A percentile compares a stretch with the other conserved stretches of the same genome.
phyloP scores from a whole-genome alignment of 2,113 vertebrate species.

The Alaudala cheleensis region DNA sequence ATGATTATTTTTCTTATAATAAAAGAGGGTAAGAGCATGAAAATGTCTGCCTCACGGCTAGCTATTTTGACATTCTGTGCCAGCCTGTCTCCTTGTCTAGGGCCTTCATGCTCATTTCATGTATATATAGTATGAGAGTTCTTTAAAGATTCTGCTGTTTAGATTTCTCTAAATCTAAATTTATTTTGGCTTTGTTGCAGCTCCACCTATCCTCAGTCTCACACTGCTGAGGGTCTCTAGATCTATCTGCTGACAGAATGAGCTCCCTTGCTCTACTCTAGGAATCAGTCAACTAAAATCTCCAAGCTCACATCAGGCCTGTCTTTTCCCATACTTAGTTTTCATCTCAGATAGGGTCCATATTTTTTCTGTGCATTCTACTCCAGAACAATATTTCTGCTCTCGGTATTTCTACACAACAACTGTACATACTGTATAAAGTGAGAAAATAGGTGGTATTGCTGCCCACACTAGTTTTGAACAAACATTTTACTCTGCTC shows the following conservation, averaged over 20 bases:
- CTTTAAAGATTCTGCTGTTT: background rate
- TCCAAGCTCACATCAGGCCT: background rate
- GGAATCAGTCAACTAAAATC: background rate
- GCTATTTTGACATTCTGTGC: background rate
- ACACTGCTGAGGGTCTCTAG: background rate
- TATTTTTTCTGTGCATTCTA: background rate
- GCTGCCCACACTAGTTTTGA: background rate
- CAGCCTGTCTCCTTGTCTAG: background rate
- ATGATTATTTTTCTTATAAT: background rate
- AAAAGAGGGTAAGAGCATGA: background rate
- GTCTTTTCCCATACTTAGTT: background rate
- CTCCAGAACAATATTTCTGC: background rate
- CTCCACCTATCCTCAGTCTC: background rate
- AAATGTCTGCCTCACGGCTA: background rate
- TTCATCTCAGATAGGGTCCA: background rate
- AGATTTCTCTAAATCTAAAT: background rate
- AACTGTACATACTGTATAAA: background rate
- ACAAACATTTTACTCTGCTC: background rate
- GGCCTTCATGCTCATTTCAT: rapidly evolving
- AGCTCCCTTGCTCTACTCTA: background rate
- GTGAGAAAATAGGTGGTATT: background rate
- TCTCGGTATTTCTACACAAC: background rate
- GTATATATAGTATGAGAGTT: background rate
- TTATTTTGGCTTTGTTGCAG: background rate
- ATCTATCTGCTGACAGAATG: background rate